Evolutionary conservation across 2,113 vertebrate species (phyloP), one percentile per base, ranked within the genome.

Genomic region (Pongo abelii): DNA sequence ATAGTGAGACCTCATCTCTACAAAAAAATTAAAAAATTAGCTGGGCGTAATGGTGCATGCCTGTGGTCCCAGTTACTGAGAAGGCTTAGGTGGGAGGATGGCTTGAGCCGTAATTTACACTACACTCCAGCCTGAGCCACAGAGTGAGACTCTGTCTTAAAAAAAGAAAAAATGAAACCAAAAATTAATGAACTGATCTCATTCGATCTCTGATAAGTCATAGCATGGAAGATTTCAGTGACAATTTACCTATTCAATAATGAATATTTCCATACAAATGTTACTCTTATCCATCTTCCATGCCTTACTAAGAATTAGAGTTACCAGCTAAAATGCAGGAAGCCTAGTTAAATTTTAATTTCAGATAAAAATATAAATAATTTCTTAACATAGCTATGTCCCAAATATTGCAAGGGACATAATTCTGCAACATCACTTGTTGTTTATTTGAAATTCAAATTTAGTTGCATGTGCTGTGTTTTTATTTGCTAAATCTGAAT

Each of bases 371-470:
- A 83, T 75, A 48, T 8, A n/a, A 80, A 35, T 61, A 46, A 55
- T 93, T 74, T 77, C 43, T 89, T 77, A 85, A 25, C 30, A 52
- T 72, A 72, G 18, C 32, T 87, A n/a, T 84, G 27, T 67, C 22
- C 20, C 23, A 72, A 14, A 64, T 94, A 52, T 40, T 93, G 9
- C 11, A 64, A 48, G 46, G 35, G 4, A 17, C n/a, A 14, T 70
- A 55, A 0, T 96, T 91, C 16, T 89, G 81, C 6, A 89, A 70
- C 8, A 32, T 87, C 77, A 85, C 69, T 93, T 84, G 30, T 85
- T 89, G 43, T 96, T 95, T 57, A 67, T 17, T 64, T 96, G 75
- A 92, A 83, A 93, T 93, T 88, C 40, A 61, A 78, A 89, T 84
- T 69, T 84, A 96, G 35, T 40, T 93, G 67, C 3, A 5, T 52